Conservation (phyloP, 2,797 vertebrate species). For the Clarias platycephalus region DNA sequence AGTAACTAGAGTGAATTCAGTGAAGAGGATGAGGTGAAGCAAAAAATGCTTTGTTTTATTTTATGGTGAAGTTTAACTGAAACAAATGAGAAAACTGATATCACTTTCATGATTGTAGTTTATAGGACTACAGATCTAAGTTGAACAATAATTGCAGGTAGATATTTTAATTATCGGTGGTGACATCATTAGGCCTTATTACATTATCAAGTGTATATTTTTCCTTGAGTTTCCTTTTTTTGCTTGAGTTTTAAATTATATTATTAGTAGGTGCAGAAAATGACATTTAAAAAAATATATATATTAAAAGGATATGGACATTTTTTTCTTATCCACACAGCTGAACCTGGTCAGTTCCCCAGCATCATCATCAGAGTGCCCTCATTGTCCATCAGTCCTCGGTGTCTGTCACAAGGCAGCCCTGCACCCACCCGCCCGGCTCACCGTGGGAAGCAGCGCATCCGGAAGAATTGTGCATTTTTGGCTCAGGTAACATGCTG, state of each 20-base stretch:
- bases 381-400: constrained; percentile 31
- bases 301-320: no score
- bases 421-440: constrained; percentile 63
- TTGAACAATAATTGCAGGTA: not conserved
- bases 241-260: not conserved
- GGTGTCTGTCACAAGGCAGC: constrained; percentile 32
- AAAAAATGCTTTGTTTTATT: not conserved
- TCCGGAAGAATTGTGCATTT: constrained; percentile 79
- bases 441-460: constrained; percentile 74
- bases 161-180: not conserved
- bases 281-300: no score
- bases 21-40: constrained; percentile 19
- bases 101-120: not conserved
- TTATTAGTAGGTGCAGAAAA: not conserved
- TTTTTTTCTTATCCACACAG: not conserved
- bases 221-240: not conserved
- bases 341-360: constrained; percentile 1
- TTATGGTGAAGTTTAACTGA: not conserved
- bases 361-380: not conserved
- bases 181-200: not conserved
- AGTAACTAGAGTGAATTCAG: constrained; percentile 42
- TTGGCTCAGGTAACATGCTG: constrained; percentile 78
- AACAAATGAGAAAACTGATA: not conserved
- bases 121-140: not conserved
- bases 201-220: not conserved